A percentile compares a stretch with the other conserved stretches of the same genome.
phyloP scores from a whole-genome alignment of 1,140 invertebrate genomes.

The Ceratosolen fusciceps region DNA sequence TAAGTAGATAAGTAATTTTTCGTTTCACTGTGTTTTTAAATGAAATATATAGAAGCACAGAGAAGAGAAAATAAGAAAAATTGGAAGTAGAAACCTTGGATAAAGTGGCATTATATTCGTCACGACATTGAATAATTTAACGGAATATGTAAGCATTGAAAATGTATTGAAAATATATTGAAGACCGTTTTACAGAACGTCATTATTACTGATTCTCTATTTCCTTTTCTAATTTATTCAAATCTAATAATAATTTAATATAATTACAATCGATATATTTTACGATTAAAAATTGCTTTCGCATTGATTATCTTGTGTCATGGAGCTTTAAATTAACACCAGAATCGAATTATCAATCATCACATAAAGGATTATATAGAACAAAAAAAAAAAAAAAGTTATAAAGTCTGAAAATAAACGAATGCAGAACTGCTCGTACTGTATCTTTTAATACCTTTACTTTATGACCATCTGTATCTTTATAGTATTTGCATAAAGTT shows the following conservation, averaged over 20 bases:
- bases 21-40: no score
- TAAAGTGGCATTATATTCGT: constrained; percentile 17
- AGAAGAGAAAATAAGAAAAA: background rate
- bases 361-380: background rate
- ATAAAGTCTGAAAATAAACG: background rate
- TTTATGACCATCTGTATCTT: no score
- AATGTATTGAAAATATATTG: background rate
- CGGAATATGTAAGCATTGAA: background rate
- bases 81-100: constrained; percentile 9
- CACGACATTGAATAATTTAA: constrained; percentile 34
- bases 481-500: no score
- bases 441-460: background rate
- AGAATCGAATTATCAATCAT: background rate
- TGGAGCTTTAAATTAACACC: background rate
- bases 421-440: background rate
- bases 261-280: background rate
- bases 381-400: background rate
- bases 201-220: background rate
- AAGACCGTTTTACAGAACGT: background rate
- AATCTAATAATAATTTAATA: background rate
- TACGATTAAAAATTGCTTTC: background rate
- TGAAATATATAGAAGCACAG: no score
- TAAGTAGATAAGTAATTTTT: no score
- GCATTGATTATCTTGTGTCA: background rate
- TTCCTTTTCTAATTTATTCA: background rate